Evolutionary conservation across 2,797 vertebrate genomes (phyloP), one percentile per base, ranked within the genome.

Genomic region (Cirrhinus mrigala): DNA sequence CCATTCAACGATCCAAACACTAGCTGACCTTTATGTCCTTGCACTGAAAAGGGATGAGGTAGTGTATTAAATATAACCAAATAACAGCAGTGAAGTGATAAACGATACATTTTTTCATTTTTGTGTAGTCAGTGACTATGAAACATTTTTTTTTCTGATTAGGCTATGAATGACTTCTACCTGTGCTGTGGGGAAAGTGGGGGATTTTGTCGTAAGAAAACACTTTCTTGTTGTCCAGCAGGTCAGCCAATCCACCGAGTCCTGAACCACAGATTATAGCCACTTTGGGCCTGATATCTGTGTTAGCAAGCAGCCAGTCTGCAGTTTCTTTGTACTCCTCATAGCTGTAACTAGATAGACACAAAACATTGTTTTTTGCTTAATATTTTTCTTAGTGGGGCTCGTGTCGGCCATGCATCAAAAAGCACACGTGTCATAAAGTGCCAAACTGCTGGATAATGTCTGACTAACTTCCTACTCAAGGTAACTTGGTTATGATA

Each of bases 221-320:
- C 1, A 1, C 60, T 0, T 0, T 82, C 81, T 81, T 93, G 88
- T 95, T 87, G 0, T 82, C 83, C 86, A 96, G 84, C 77, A 94
- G 88, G 22, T 95, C 92, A 22, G 93, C 94, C 81, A 96, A 88
- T 7, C 93, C 89, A 0, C 95, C 94, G 2, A 96, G 92, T 8
- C 95, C 95, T 12, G 95, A 95, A 4, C 96, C 96, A 89, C 95
- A 96, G 90, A 96, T 95, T 75, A 96, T 95, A 71, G 95, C 96
- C 56, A 96, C 90, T 82, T 91, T 93, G 37, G 95, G 96, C 46
- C 85, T 90, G 54, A 88, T 86, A 18, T 90, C 0, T 20, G 90
- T 94, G 0, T 82, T 71, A 33, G 58, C 58, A 78, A 92, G 62
- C 76, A 96, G 82, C 95, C 95, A 96, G 66, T 95, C 93, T 27